phyloP scores from a whole-genome alignment of 2,888 invertebrate genomes.

The Baccha elongata region DNA sequence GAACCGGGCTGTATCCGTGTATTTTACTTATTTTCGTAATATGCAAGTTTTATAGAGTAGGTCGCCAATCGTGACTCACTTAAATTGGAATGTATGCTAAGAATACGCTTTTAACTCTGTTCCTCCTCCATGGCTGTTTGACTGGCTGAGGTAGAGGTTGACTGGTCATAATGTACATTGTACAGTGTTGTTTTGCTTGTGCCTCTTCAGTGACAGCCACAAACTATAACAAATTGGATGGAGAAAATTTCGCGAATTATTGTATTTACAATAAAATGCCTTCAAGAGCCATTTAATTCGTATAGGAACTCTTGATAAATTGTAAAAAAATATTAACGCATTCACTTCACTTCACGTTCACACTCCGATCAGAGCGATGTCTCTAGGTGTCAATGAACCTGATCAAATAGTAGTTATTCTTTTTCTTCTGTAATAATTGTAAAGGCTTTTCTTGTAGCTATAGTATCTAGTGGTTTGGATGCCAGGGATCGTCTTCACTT shows the following conservation, averaged over 20 bases:
- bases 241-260: slow-evolving; percentile 53
- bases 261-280: slow-evolving; percentile 62
- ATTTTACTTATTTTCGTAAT: slow-evolving; percentile 50
- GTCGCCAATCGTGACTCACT: slow-evolving; percentile 73
- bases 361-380: not conserved
- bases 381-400: slow-evolving; percentile 65
- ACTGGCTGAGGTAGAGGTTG: not conserved
- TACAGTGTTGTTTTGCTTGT: slow-evolving; percentile 61
- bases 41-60: slow-evolving; percentile 72
- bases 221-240: slow-evolving; percentile 52
- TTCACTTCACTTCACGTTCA: slow-evolving; percentile 39
- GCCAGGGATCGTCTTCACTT: slow-evolving; percentile 58
- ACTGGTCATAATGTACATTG: slow-evolving; percentile 61
- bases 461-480: slow-evolving; percentile 51
- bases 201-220: slow-evolving; percentile 13
- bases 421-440: slow-evolving; percentile 25
- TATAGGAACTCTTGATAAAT: slow-evolving; percentile 34
- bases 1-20: slow-evolving; percentile 35
- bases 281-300: slow-evolving; percentile 33
- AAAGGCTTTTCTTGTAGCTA: slow-evolving; percentile 32
- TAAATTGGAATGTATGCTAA: slow-evolving; percentile 72
- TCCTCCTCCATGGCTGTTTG: slow-evolving; percentile 4
- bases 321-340: slow-evolving; percentile 46
- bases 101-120: slow-evolving; percentile 63
- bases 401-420: slow-evolving; percentile 53